phyloP scores from a whole-genome alignment of 2,888 invertebrate species.

The Apantesis nais region DNA sequence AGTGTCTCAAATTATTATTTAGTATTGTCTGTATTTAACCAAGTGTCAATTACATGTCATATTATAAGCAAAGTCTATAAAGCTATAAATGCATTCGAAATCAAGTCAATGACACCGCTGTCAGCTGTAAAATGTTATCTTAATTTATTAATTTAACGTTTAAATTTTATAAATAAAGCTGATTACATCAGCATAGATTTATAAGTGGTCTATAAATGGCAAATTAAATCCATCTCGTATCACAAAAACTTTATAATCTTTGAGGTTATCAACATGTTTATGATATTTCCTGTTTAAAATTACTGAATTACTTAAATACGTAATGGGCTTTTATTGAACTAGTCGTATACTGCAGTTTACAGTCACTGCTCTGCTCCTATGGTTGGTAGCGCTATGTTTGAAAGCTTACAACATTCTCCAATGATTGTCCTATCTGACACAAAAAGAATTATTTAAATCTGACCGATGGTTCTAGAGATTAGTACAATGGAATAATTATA shows the following conservation, averaged over 20 bases:
- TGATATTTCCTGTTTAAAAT: constrained; percentile 10
- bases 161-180: constrained; percentile 9
- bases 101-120: neutral
- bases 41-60: too few relatives aligned
- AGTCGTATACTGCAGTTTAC: neutral
- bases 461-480: too few relatives aligned
- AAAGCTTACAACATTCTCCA: too few relatives aligned
- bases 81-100: neutral
- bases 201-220: constrained; percentile 30
- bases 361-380: too few relatives aligned
- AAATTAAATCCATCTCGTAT: constrained; percentile 33
- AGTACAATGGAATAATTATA: too few relatives aligned
- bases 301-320: constrained; percentile 1
- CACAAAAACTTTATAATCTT: constrained; percentile 21
- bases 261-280: constrained; percentile 14
- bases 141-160: neutral
- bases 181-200: constrained; percentile 22
- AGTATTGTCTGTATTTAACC: too few relatives aligned
- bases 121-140: neutral
- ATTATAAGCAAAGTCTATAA: too few relatives aligned
- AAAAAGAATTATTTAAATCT: too few relatives aligned
- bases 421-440: too few relatives aligned
- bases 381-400: too few relatives aligned
- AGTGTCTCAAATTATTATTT: too few relatives aligned
- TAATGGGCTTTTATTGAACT: neutral